These are phyloP conservation scores for Leptinotarsa defecta DNA, from an alignment of 1,140 invertebrate genomes.

Conservation along the genomic window DNA sequence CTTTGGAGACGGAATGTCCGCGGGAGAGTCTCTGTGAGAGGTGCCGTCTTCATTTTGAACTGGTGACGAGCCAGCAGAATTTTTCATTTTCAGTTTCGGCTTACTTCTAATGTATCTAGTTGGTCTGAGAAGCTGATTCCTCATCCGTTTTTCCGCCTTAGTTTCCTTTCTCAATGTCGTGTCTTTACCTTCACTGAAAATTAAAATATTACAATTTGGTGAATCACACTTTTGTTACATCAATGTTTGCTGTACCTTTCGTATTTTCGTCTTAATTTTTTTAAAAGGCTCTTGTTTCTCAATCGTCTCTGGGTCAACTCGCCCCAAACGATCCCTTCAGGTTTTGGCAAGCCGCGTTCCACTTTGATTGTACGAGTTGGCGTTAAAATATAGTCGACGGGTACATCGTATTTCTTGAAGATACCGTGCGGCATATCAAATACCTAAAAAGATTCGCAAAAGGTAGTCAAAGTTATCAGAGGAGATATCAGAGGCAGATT, in stretches of 20 bases:
- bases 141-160: not conserved
- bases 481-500: too few species aligned
- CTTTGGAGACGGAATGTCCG: constrained; percentile 23
- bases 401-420: constrained; percentile 78
- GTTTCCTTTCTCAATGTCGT: constrained; percentile 7
- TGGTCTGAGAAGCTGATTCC: not conserved
- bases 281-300: not conserved
- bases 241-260: constrained; percentile 61
- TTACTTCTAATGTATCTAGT: too few species aligned
- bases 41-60: too few species aligned
- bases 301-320: constrained; percentile 67
- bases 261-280: constrained; percentile 63
- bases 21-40: too few species aligned
- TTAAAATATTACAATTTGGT: not conserved
- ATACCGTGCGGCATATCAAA: constrained; percentile 72
- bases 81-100: too few species aligned
- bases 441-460: constrained; percentile 52
- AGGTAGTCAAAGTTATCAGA: too few species aligned
- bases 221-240: not conserved
- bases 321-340: constrained; percentile 76
- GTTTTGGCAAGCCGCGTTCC: constrained; percentile 64
- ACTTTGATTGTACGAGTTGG: constrained; percentile 73
- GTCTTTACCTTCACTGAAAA: constrained; percentile 16
- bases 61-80: too few species aligned
- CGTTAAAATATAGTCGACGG: constrained; percentile 83